These are phyloP conservation scores for Tenebrio molitor DNA, from an alignment of 1,140 invertebrate species.

Conservation along the genomic window DNA sequence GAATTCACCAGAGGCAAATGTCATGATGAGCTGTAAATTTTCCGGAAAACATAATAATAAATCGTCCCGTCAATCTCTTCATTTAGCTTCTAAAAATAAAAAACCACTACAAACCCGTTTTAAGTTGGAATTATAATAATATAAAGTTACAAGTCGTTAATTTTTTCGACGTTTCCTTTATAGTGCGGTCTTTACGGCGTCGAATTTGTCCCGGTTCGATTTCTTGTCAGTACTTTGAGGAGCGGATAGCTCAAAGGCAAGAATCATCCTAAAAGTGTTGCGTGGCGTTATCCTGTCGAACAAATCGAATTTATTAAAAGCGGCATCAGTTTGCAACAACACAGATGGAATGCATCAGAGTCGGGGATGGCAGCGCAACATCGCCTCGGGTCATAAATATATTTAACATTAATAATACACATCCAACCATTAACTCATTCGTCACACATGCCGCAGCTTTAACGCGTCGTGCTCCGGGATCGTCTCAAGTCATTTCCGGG, in stretches of 20 bases:
- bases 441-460: constrained; percentile 20
- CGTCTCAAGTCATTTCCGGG: constrained; percentile 22
- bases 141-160: neutral
- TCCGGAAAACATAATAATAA: constrained; percentile 2
- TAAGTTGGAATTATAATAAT: neutral
- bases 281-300: neutral
- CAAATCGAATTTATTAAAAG: constrained; percentile 27
- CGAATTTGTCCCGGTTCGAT: neutral
- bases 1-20: constrained; percentile 12
- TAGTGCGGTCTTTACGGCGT: neutral
- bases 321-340: constrained; percentile 21
- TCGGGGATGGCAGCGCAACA: constrained; percentile 6
- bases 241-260: neutral
- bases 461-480: constrained; percentile 5
- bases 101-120: neutral
- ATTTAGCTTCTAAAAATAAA: too few species aligned
- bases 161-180: neutral
- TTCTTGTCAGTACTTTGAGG: neutral
- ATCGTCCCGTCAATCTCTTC: constrained; percentile 12
- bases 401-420: constrained; percentile 35
- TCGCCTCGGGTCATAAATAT: constrained; percentile 22
- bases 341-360: constrained; percentile 10
- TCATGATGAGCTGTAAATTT: constrained; percentile 32
- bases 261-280: neutral
- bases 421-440: constrained; percentile 11